Base-by-base conservation (phyloP, 1,140 invertebrate species). In the Drosophila simulans region DNA sequence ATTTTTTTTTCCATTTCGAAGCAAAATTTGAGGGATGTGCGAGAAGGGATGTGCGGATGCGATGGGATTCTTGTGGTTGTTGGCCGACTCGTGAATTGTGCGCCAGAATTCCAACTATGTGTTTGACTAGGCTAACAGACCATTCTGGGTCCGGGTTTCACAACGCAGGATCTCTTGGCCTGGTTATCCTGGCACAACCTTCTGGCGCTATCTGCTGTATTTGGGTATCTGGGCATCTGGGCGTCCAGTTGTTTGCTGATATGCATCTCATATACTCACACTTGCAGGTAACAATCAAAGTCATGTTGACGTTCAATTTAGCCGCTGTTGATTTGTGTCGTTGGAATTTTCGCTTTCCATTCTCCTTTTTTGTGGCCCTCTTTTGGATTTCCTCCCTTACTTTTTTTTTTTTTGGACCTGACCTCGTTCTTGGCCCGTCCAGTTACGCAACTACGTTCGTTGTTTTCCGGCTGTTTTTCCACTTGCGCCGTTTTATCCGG, bases 281-380 rank as follows among this genome's bases (percentile, higher is more conserved):
- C 58, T 62, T 65, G 46, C 63, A 57, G 54, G 45, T 52, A 77
- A 77, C 82, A 85, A 85, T 85, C 81, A 86, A 86, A 85, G 78
- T 66, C 74, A 86, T 86, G 82, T 85, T 85, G 82, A 86, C 82
- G 82, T 86, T 81, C 82, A 85, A 85, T 85, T 85, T 86, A 60
- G 82, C 54, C 60, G 82, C 78, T 78, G 82, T 81, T 85, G 82
- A 86, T 85, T 85, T 86, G 82, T 85, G 81, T 85, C 77, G 77
- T 59, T 43, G 59, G 25, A 64, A 80, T 80, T 80, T 40, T 31
- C n/a, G 20, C 64, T 52, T 31, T 31, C 13, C 42, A 45, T 17
- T 42, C 48, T 43, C 15, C 15, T 15, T 54, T 57, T 52, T 52
- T 51, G 15, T 40, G 20, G 52, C 37, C 34, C 34, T 66, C 34